phyloP scores from a whole-genome alignment of 1,140 invertebrate species.

The Seison nebaliae region DNA sequence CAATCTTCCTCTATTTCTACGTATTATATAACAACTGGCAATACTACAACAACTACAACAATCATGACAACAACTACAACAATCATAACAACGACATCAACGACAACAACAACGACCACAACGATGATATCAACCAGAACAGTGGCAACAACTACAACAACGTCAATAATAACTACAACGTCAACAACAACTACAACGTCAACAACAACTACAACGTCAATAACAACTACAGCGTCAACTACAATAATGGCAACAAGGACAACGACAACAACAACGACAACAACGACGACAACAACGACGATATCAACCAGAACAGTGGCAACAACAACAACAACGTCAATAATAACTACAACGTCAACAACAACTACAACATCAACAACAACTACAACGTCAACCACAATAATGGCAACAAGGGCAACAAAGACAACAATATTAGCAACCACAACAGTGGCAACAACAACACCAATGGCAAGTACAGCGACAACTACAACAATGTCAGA shows the following conservation, averaged over 20 bases:
- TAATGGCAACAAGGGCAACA: neutral
- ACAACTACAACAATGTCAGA: neutral
- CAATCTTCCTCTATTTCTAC: neutral
- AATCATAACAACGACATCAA: neutral
- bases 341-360: neutral
- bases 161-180: neutral
- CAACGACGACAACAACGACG: neutral
- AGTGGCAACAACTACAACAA: neutral
- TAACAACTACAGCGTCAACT: neutral
- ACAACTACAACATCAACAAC: neutral
- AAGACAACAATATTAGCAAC: neutral
- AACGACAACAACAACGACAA: neutral
- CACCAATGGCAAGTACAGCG: neutral
- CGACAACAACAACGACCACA: neutral
- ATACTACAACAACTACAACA: neutral
- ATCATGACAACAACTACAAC: no score
- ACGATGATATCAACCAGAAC: neutral
- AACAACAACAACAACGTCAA: neutral
- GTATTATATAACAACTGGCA: neutral
- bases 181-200: neutral
- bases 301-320: neutral
- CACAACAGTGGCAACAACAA: neutral
- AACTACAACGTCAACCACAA: neutral
- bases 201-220: neutral
- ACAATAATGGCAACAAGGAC: conserved; percentile 1